Base-by-base conservation (phyloP, 1,140 invertebrate genomes). In the Drosophila bifasciata region DNA sequence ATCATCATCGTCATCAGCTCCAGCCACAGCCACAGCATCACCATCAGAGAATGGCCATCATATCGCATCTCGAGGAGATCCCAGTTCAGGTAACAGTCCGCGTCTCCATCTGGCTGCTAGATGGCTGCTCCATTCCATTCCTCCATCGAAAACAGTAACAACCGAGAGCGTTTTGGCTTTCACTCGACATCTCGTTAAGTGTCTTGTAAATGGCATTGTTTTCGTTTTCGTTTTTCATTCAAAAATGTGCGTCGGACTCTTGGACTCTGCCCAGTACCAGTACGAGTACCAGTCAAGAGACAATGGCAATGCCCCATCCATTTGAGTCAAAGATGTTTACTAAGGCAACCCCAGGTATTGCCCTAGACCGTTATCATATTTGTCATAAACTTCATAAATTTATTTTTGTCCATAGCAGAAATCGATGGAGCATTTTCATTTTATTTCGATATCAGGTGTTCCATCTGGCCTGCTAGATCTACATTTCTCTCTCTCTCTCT, bases 221-320 rank as follows among this genome's bases (percentile, higher is more conserved):
- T 85, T 85, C 80, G 81, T 85, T 85, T 85, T 85, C 80, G 81
- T 85, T 85, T 85, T 85, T 85, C 80, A 85, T 85, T 85, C 80
- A 85, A 85, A 85, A 85, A 77, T 85, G 77, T 85, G 80, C 84
- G 80, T 77, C 40, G 43, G n/a, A 44, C 43, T 58, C 32, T 13
- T 36, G 32, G 32, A 36, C 32, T 36, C 11, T 3, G 11, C 9
- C 11, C 9, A 36, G 11, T 36, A 36, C 32, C 32, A 36, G 9
- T 32, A 2, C 28, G 8, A 32, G 28, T 11, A 9, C 32, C 9
- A 36, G 66, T 50, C 49, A 68, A 17, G 41, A 72, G 58, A 79
- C 76, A 79, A 79, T 79, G 58, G 70, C 70, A 73, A 73, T 73
- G 71, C 16, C 1, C 46, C 19, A 44, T 49, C n/a, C n/a, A 13